These are phyloP conservation scores for Perca flavescens DNA, from an alignment of 2,113 vertebrate genomes.

Conservation along the genomic window DNA sequence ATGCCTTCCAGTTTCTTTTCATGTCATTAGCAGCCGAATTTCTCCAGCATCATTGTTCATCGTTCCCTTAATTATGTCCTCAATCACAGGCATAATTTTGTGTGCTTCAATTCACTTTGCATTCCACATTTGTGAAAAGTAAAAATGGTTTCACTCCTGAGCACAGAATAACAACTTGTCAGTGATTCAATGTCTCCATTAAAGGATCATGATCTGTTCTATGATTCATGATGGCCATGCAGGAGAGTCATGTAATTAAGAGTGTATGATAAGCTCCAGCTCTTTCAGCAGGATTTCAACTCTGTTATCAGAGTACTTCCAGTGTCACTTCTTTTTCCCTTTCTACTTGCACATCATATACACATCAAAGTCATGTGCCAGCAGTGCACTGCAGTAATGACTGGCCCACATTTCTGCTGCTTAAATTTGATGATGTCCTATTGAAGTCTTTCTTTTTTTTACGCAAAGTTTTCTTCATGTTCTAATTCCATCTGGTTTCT, in stretches of 20 bases:
- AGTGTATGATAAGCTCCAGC: slow-evolving; percentile 68
- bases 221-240: slow-evolving; percentile 81
- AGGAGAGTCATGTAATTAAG: slow-evolving; percentile 79
- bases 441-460: slow-evolving; percentile 48
- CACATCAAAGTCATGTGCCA: slow-evolving; percentile 79
- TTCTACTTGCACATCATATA: slow-evolving; percentile 76
- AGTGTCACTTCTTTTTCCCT: slow-evolving; percentile 72
- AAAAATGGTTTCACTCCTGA: slow-evolving; percentile 44
- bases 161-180: slow-evolving; percentile 60
- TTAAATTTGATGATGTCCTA: slow-evolving; percentile 65
- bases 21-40: slow-evolving; percentile 43
- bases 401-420: slow-evolving; percentile 73
- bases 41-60: slow-evolving; percentile 36
- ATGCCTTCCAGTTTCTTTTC: slow-evolving; percentile 39
- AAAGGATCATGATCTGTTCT: slow-evolving; percentile 79
- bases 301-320: slow-evolving; percentile 69
- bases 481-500: slow-evolving; percentile 41
- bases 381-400: slow-evolving; percentile 76
- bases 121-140: slow-evolving; percentile 48
- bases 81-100: slow-evolving; percentile 39
- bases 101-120: slow-evolving; percentile 47
- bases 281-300: slow-evolving; percentile 65
- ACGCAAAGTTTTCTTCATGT: slow-evolving; percentile 27
- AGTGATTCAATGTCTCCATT: slow-evolving; percentile 75
- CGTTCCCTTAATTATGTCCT: slow-evolving; percentile 47